phyloP scores from a whole-genome alignment of 30 jellyfish, hydroid and myxozoan species.

The Hydractinia echinata region DNA sequence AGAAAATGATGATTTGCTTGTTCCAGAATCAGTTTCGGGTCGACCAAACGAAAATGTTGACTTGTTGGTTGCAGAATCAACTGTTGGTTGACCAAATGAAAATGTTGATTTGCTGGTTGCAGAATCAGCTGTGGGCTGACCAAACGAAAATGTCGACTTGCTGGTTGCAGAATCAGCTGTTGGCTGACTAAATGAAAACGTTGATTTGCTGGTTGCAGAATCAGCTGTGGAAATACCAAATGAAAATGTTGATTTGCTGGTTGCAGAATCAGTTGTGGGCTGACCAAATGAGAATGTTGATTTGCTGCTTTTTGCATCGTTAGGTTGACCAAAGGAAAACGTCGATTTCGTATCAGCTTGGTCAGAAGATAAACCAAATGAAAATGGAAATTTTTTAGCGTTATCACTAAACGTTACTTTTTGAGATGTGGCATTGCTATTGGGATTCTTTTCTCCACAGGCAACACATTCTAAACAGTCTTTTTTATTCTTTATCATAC shows the following conservation, averaged over 20 bases:
- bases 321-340: background rate
- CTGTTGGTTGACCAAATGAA: background rate
- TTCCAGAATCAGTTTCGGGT: background rate
- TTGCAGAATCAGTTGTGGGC: background rate
- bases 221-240: background rate
- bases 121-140: background rate
- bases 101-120: background rate
- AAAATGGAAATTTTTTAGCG: too few species aligned
- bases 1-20: background rate
- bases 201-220: background rate
- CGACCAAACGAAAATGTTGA: background rate
- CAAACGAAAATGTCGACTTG: background rate
- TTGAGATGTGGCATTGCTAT: background rate
- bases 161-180: background rate
- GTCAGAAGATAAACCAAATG: too few species aligned
- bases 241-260: background rate
- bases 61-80: background rate
- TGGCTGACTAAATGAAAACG: background rate
- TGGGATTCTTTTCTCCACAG: conserved; percentile 39
- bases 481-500: conserved; percentile 31
- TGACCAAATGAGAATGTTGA: background rate
- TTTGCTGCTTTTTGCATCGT: background rate
- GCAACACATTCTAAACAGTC: conserved; percentile 32
- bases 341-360: too few species aligned
- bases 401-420: too few species aligned